Evolutionary conservation across 2,888 invertebrate species (phyloP), one percentile per base, ranked within the genome.

Genomic region (Cheilosia soror): DNA sequence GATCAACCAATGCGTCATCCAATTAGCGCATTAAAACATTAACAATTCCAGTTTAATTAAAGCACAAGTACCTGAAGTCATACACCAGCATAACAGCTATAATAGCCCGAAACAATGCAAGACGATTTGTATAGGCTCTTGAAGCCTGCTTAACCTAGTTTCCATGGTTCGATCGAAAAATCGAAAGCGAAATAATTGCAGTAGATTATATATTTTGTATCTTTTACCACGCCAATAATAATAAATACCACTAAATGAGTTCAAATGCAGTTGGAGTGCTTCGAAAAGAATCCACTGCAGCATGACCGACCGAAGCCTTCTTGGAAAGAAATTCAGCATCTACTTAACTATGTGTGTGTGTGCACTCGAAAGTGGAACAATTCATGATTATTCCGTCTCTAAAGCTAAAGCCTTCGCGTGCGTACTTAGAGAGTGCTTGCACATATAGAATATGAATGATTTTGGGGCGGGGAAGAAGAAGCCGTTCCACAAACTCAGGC

Each of bases 181-280:
- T 72, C 72, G 82, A 82, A 82, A 82, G 77, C 72, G 37, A 82
- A 77, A 69, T 63, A 76, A 75, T 75, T 68, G 80, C 80, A 69
- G 37, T 4, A 37, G 11, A 37, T 37, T 37, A 75, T 63, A 40
- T 25, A 62, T 57, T 55, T 63, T 62, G 55, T 44, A 63, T 63
- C 62, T 78, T 63, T 78, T 69, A 57, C 58, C 60, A 57, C 58
- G 49, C 58, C 44, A 66, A 73, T 72, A 57, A 62, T 51, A 37
- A 65, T 9, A 47, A 60, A 15, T 58, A 40, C 62, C 44, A 63
- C 42, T 71, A 44, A 69, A 47, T 47, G 73, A 80, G 60, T 72
- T 65, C 40, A 72, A 37, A 20, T 77, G 82, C 82, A 77, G 53
- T 83, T 73, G 66, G 49, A 62, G 72, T 73, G 82, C 82, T 83